phyloP scores from a whole-genome alignment of 2,888 invertebrate genomes.

The Melanchra persicariae region DNA sequence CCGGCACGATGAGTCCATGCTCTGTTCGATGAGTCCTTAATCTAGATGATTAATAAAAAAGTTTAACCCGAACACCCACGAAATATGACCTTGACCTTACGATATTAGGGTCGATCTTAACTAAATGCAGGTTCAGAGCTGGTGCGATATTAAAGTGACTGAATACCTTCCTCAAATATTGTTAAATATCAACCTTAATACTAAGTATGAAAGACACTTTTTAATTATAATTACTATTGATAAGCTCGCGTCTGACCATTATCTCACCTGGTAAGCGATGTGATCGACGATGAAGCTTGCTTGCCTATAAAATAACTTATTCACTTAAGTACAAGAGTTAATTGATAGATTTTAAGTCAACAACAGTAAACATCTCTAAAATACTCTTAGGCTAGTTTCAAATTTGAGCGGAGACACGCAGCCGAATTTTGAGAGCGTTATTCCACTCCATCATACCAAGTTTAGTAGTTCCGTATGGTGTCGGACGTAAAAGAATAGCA shows the following conservation, averaged over 20 bases:
- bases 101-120: not conserved
- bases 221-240: not conserved
- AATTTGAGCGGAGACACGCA: not conserved
- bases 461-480: too few relatives aligned
- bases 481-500: too few relatives aligned
- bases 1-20: too few relatives aligned
- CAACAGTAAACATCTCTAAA: constrained; percentile 4
- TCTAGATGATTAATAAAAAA: not conserved
- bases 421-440: not conserved
- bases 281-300: not conserved
- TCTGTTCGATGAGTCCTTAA: not conserved
- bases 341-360: not conserved
- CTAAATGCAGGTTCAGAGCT: constrained; percentile 11
- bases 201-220: not conserved
- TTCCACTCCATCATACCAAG: not conserved
- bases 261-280: not conserved
- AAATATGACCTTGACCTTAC: constrained; percentile 21
- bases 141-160: constrained; percentile 16
- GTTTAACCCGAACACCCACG: not conserved
- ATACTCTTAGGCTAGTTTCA: not conserved
- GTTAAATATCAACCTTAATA: not conserved
- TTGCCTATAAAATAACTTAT: not conserved
- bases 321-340: constrained; percentile 1
- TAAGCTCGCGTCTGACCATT: not conserved
- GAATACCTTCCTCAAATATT: constrained; percentile 13